These are phyloP conservation scores for Sinodicranocentrus sp. DNA, from an alignment of 2,888 invertebrate species.

Conservation along the genomic window DNA sequence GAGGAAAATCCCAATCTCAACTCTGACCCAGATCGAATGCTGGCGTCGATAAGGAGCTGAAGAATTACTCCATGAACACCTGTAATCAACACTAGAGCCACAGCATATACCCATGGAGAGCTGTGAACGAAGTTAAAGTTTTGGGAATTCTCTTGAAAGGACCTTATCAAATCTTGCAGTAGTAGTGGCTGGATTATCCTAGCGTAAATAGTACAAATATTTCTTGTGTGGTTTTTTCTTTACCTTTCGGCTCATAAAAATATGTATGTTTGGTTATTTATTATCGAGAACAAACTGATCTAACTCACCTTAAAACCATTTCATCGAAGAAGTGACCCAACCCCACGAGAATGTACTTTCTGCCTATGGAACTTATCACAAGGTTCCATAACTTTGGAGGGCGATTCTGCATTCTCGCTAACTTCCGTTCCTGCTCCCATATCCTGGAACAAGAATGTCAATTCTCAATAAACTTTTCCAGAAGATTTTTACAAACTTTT, in stretches of 20 bases:
- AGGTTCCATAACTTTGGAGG: slow-evolving; percentile 35
- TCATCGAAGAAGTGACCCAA: slow-evolving; percentile 29
- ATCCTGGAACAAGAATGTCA: too few species aligned
- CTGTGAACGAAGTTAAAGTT: slow-evolving; percentile 65
- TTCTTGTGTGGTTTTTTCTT: too few species aligned
- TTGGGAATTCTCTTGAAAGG: too few species aligned
- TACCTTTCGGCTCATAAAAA: too few species aligned
- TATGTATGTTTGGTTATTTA: too few species aligned
- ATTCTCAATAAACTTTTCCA: too few species aligned
- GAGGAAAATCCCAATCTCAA: slow-evolving; percentile 89
- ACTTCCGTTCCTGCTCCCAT: too few species aligned
- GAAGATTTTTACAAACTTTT: too few species aligned
- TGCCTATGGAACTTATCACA: not conserved
- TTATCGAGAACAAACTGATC: too few species aligned
- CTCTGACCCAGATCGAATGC: slow-evolving; percentile 90
- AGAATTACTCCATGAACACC: slow-evolving; percentile 87
- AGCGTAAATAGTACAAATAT: too few species aligned
- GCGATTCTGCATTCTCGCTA: not conserved
- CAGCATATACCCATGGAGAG: slow-evolving; percentile 87
- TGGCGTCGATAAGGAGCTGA: slow-evolving; percentile 92
- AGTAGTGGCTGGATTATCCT: slow-evolving; percentile 35
- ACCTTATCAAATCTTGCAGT: slow-evolving; percentile 27
- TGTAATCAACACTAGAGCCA: slow-evolving; percentile 85
- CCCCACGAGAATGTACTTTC: not conserved
- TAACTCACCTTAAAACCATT: slow-evolving; percentile 30